Evolutionary conservation across 1,140 invertebrate species (phyloP), one percentile per base, ranked within the genome.

Genomic region (Pachyrhynchus sulphureomaculatus): DNA sequence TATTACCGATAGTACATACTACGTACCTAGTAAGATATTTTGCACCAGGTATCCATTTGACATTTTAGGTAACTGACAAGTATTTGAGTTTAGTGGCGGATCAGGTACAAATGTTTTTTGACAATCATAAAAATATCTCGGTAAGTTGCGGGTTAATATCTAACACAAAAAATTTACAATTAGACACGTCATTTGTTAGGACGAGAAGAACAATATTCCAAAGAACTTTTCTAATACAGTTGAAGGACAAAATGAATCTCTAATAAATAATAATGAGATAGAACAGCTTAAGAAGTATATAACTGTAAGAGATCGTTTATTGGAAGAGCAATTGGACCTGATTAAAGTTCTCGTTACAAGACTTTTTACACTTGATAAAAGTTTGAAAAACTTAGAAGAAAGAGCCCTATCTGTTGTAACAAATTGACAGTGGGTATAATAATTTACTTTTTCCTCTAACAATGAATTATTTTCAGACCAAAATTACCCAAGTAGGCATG

Each of bases 371-470:
- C 21, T 69, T 17, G 63, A 69, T 47, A 33, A 24, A 18, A 51
- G 48, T 4, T 60, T 69, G 34, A 56, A 58, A 36, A 17, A 29
- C 20, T 32, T 67, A 13, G 65, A 69, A 52, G 49, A 62, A 17
- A 54, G 62, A 34, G 26, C 58, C n/a, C 48, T 36, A 44, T 66
- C 65, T 37, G 42, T 59, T 21, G 65, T 66, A 66, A 59, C 15
- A 37, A 12, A 6, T 15, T 29, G 5, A 37, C 2, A 5, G 13
- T 4, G 0, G 10, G 4, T 51, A 17, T 5, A 9, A 5, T 13
- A 26, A 17, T 9, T 26, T 34, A 36, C 2, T n/a, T 13, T 56
- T 34, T 45, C n/a, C 9, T 23, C 15, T 33, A 41, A 44, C n/a
- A 8, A 12, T 23, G 18, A 26, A 15, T 5, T 12, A 41, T 59